Percentiles rank a stretch among this genome's conserved stretches.
Evolutionary conservation across 2,888 invertebrate genomes (phyloP).

Genomic region (Drosophila prolongata): DNA sequence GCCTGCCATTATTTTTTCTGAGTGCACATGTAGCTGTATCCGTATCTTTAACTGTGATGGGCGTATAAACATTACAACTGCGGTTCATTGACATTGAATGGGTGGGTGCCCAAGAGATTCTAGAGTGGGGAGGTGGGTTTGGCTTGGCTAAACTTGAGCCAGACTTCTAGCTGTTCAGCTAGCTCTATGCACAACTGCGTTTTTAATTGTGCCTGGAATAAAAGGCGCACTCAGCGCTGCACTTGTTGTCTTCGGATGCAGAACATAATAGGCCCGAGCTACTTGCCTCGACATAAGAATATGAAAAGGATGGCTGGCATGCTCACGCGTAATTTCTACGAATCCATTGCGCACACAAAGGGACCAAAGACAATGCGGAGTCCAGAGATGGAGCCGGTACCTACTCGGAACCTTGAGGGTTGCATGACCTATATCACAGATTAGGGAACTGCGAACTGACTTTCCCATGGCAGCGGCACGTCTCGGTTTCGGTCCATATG

Average conservation of each 20-base stretch:
- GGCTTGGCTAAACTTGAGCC: conserved; percentile 37
- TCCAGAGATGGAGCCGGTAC: conserved; percentile 26
- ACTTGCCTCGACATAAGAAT: conserved; percentile 45
- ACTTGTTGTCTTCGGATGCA: conserved; percentile 56
- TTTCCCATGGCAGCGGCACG: conserved; percentile 75
- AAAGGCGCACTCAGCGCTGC: conserved; percentile 72
- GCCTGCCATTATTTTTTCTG: background rate
- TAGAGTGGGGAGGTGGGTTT: conserved; percentile 17
- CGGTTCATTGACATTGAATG: conserved; percentile 78
- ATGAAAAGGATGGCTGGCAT: conserved; percentile 42
- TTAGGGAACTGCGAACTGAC: conserved; percentile 53
- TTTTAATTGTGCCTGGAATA: conserved; percentile 79
- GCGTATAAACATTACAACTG: conserved; percentile 56
- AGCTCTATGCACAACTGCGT: conserved; percentile 69
- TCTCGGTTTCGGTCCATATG: conserved; percentile 71
- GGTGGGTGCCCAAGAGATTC: conserved; percentile 45
- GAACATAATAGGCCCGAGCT: conserved; percentile 52
- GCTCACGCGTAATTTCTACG: conserved; percentile 71
- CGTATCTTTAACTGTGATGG: conserved; percentile 39
- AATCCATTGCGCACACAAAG: conserved; percentile 56
- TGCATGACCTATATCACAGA: conserved; percentile 80
- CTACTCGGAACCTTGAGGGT: conserved; percentile 74
- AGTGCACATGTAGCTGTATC: conserved; percentile 19
- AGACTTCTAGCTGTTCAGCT: conserved; percentile 29
- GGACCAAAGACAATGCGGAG: conserved; percentile 57